Conservation (phyloP, 2,113 vertebrate species). For the Amphiprion ocellaris region DNA sequence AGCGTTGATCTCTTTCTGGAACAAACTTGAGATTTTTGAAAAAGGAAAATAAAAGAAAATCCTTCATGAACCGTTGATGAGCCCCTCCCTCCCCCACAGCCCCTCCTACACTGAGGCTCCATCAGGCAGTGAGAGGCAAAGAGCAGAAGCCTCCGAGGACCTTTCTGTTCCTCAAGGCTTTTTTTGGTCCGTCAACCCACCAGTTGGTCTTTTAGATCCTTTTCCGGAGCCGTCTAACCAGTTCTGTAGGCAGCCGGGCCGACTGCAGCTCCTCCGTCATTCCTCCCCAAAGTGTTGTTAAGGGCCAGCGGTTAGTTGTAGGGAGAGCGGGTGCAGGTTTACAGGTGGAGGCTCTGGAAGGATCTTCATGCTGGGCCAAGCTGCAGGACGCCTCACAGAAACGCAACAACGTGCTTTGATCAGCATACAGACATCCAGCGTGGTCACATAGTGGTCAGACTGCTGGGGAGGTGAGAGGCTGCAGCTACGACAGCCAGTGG, state of each 20-base stretch:
- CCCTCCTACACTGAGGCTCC: neutral
- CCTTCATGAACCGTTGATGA: conserved; percentile 77
- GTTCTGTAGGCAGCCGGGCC: neutral
- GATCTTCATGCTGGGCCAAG: conserved; percentile 63
- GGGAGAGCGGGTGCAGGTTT: conserved; percentile 10
- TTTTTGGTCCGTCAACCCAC: conserved; percentile 46
- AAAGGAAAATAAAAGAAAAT: conserved; percentile 44
- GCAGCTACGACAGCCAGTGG: conserved; percentile 45
- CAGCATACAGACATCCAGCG: conserved; percentile 43
- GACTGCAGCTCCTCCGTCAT: conserved; percentile 58
- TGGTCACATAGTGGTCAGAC: conserved; percentile 59
- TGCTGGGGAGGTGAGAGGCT: conserved; percentile 23
- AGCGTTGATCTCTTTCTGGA: conserved; percentile 34
- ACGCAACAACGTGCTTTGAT: conserved; percentile 36
- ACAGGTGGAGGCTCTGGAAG: conserved; percentile 61
- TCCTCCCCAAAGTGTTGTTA: conserved; percentile 48
- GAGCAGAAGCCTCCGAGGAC: neutral
- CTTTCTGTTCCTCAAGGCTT: neutral
- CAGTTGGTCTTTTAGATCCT: neutral
- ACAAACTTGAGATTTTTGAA: conserved; percentile 35
- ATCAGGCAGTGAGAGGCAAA: conserved; percentile 46
- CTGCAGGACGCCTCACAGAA: conserved; percentile 27
- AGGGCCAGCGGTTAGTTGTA: conserved; percentile 27
- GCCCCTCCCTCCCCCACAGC: neutral
- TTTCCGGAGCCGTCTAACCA: neutral